Evolutionary conservation across 2,113 vertebrate genomes (phyloP).

Genomic region (Aleadryas rufinucha): DNA sequence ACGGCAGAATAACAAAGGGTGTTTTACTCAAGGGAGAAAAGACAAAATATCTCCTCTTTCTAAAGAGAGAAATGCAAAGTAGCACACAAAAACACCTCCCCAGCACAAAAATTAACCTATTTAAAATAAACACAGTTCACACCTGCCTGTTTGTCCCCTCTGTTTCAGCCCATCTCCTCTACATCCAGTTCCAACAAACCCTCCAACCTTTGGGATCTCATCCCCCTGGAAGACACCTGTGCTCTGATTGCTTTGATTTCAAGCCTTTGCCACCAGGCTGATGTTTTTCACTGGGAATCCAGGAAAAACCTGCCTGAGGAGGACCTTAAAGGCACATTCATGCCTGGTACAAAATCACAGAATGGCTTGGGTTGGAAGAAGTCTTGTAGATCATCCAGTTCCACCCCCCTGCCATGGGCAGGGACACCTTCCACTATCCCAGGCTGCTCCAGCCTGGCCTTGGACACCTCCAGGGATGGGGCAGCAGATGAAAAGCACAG

Average conservation of each 20-base stretch:
- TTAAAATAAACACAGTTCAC: accelerated
- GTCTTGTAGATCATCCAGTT: neutral
- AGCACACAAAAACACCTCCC: neutral
- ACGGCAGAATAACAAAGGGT: accelerated
- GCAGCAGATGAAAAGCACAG: neutral
- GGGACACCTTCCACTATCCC: neutral
- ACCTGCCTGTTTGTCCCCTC: neutral
- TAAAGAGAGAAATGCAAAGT: neutral
- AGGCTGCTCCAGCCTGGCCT: neutral
- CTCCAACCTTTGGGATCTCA: neutral
- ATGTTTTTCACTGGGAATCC: neutral
- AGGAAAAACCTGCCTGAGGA: neutral
- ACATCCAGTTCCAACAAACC: neutral
- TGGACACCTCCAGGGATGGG: neutral
- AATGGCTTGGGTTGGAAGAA: neutral
- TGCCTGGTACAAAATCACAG: neutral
- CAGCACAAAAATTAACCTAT: neutral
- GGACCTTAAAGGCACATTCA: neutral
- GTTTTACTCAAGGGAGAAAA: neutral
- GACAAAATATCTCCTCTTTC: neutral
- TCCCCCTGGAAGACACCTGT: neutral
- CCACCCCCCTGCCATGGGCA: neutral
- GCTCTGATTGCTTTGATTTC: neutral
- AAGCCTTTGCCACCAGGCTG: neutral
- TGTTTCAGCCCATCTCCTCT: neutral